Base-by-base conservation (phyloP, 2,113 vertebrate species). In the Paedocypris sp. region DNA sequence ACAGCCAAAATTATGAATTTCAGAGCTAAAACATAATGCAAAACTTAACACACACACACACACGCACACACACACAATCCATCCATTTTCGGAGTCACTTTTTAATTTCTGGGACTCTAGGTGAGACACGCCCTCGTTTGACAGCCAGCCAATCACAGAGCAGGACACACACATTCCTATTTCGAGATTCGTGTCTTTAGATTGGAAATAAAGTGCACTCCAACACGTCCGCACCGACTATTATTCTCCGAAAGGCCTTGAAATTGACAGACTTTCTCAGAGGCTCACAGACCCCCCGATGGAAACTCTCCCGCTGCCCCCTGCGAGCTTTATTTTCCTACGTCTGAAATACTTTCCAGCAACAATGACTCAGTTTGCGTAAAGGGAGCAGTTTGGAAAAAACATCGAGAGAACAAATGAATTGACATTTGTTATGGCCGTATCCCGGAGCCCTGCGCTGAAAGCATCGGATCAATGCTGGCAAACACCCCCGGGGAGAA, bases 391-490 rank as follows among this genome's bases (percentile, higher is more conserved):
- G 58, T 74, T 74, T 62, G 32, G 51, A 48, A 65, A 71, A 70
- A 75, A n/a, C n/a, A 73, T 58, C 60, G 45, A 68, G 68, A 69
- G 62, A 67, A 71, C 68, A 71, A 76, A 72, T 69, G 49, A 73
- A 71, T 29, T 65, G 69, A 63, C 78, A 73, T 72, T 76, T 65
- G 72, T 46, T 72, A 68, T 68, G 69, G 53, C 58, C 57, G 70
- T 77, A 68, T 72, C 72, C 65, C 45, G 11, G 68, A 71, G 67
- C 49, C 62, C 19, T 46, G 15, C 51, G 56, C 58, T 70, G 64
- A 78, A 72, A 71, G 71, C 64, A 65, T 79, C 71, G 71, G 77
- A 81, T 83, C 78, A 75, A 82, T 81, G 76, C 62, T 64, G 65
- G 70, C 62, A 63, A 73, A 66, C 71, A 67, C 67, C 76, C 74